Percentiles rank a stretch among this genome's conserved stretches.
phyloP scores from a whole-genome alignment of 1,140 invertebrate species.

The Gyrodactylus salaris region DNA sequence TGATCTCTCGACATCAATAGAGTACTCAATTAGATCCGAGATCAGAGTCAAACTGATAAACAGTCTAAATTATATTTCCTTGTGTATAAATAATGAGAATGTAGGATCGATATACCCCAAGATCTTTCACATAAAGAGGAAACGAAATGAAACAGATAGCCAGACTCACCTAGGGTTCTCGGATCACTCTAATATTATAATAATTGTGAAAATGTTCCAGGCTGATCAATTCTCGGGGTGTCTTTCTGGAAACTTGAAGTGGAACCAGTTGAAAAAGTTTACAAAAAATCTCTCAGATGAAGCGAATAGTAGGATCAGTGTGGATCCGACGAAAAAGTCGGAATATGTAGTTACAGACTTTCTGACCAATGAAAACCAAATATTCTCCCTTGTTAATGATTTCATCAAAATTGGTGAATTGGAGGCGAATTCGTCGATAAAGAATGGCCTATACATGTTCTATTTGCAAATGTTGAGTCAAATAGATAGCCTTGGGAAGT shows the following conservation, averaged over 20 bases:
- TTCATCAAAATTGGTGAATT: neutral
- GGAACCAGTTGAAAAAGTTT: neutral
- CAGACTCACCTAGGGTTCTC: neutral
- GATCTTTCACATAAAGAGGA: neutral
- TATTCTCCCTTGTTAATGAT: neutral
- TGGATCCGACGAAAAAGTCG: neutral
- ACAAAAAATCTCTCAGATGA: neutral
- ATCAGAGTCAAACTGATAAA: neutral
- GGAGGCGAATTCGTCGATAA: neutral
- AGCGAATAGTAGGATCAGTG: neutral
- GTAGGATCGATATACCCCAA: neutral
- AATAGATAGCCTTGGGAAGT: neutral
- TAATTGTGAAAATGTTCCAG: neutral
- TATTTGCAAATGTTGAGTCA: neutral
- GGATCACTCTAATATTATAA: neutral
- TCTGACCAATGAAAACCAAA: neutral
- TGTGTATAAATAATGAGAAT: neutral
- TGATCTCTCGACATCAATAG: neutral
- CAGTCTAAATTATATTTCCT: neutral
- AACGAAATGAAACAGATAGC: neutral
- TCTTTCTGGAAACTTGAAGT: neutral
- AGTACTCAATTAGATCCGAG: neutral
- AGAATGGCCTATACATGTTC: neutral
- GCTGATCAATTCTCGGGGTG: neutral
- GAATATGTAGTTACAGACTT: neutral